Conservation (phyloP, 2,888 invertebrate species). For the Nomada lathburiana region DNA sequence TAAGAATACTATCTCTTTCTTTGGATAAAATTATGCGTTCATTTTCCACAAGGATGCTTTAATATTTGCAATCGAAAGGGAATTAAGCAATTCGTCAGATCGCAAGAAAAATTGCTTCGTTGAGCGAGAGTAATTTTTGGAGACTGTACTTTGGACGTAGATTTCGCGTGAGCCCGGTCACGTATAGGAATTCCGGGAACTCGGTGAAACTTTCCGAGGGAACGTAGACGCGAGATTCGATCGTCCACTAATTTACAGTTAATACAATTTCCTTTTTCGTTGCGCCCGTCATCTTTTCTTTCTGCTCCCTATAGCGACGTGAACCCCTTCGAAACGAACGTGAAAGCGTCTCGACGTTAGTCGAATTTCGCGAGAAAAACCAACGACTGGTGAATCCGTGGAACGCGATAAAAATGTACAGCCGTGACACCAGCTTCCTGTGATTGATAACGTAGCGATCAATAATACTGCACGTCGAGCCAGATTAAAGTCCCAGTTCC, state of each 20-base stretch:
- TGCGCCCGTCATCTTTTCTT: not conserved
- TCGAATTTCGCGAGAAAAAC: slow-evolving; percentile 16
- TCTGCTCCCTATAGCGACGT: slow-evolving; percentile 23
- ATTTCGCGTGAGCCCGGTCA: slow-evolving; percentile 22
- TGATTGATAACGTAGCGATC: slow-evolving; percentile 44
- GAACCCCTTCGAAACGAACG: not conserved
- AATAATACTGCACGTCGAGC: slow-evolving; percentile 5
- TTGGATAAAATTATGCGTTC: no score
- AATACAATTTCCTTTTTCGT: not conserved
- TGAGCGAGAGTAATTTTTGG: not conserved
- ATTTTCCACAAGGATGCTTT: no score
- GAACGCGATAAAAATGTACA: slow-evolving; percentile 21
- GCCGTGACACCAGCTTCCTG: not conserved
- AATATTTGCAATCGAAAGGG: no score
- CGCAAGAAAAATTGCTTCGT: no score
- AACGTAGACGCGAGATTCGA: slow-evolving; percentile 20
- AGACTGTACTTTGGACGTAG: not conserved
- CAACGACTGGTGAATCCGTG: not conserved
- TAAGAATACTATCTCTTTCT: no score
- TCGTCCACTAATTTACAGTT: not conserved
- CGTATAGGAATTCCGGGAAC: slow-evolving; percentile 16
- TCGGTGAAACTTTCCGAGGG: not conserved
- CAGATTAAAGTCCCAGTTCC: slow-evolving; percentile 9
- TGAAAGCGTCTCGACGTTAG: not conserved
- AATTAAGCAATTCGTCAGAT: no score